Conservation (phyloP, 2,113 vertebrate genomes). For the Psilopogon haemacephalus region DNA sequence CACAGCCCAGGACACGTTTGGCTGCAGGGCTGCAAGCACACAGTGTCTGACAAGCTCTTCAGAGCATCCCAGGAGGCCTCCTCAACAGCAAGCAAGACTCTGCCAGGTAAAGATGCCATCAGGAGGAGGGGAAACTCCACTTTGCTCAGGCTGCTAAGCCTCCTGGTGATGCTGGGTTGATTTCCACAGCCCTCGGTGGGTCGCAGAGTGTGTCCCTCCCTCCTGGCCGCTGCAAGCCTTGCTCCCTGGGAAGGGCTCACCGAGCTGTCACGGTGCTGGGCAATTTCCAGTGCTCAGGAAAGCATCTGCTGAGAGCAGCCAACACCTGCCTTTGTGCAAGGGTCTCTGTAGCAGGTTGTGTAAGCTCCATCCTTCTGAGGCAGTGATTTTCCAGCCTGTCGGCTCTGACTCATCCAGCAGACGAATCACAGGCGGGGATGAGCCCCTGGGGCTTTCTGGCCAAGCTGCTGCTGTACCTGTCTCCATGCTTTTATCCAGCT, state of each 20-base stretch:
- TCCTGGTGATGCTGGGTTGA: background rate
- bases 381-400: background rate
- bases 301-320: background rate
- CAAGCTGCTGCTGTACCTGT: background rate
- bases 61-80: background rate
- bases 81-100: fast-evolving
- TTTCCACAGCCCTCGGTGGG: background rate
- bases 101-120: background rate
- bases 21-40: too few species aligned
- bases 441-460: background rate
- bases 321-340: background rate
- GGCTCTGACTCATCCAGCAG: background rate
- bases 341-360: fast-evolving
- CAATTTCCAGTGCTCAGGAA: background rate
- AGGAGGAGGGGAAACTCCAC: background rate
- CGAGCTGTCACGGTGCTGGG: background rate
- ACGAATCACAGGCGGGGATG: background rate
- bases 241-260: background rate
- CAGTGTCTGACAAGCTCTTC: background rate
- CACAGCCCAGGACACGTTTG: too few species aligned
- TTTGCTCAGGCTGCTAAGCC: fast-evolving
- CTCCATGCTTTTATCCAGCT: background rate
- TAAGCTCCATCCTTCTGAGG: background rate
- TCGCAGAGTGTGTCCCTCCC: background rate
- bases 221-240: background rate